Conservation (phyloP, 2,113 vertebrate genomes). For the Rhinoderma darwinii region DNA sequence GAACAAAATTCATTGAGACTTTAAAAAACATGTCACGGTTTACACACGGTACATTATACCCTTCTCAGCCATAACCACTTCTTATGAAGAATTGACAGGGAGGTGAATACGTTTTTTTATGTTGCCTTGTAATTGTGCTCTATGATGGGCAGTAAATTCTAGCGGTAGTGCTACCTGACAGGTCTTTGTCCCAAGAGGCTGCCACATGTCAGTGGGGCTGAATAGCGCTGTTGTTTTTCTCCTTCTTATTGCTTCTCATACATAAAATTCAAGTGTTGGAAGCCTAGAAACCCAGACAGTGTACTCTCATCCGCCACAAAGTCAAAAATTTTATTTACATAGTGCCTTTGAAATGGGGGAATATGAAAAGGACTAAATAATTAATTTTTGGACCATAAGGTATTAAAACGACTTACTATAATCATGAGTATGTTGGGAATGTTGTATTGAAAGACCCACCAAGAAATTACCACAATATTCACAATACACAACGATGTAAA, state of each 20-base stretch:
- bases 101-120: slow-evolving; percentile 17
- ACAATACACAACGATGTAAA: too few relatives aligned
- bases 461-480: neutral
- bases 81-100: slow-evolving; percentile 6
- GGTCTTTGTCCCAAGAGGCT: slow-evolving; percentile 16
- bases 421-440: neutral
- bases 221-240: neutral
- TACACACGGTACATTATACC: neutral
- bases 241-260: slow-evolving; percentile 14
- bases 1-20: neutral
- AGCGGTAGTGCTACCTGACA: slow-evolving; percentile 12
- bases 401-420: neutral
- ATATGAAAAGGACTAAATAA: neutral
- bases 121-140: slow-evolving; percentile 3
- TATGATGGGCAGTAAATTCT: slow-evolving; percentile 25
- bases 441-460: neutral
- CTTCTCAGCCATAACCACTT: neutral
- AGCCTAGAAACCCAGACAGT: neutral
- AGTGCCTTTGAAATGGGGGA: neutral
- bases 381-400: neutral
- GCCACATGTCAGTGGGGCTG: neutral
- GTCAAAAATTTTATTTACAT: neutral
- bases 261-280: slow-evolving; percentile 13
- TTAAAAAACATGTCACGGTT: neutral
- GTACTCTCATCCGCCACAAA: neutral